Conservation (phyloP, 2,797 vertebrate species). For the Sebastes itinus region DNA sequence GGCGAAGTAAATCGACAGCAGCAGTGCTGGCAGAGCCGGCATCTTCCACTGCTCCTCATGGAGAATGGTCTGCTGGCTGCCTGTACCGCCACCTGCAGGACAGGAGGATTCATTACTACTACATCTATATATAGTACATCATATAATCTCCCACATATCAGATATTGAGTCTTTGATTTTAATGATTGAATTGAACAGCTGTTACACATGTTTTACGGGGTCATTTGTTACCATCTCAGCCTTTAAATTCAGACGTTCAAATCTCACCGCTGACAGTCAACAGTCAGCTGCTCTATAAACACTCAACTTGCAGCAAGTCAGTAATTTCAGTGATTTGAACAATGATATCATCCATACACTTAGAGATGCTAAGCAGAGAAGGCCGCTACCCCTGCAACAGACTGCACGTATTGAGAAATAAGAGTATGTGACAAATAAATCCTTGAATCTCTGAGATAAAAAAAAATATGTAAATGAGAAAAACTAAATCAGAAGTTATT, state of each 20-base stretch:
- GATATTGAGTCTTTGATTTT: not conserved
- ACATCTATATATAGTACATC: rapidly evolving
- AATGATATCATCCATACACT: not conserved
- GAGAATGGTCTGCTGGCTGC: conserved; percentile 93
- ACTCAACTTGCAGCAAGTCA: not conserved
- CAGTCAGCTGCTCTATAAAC: not conserved
- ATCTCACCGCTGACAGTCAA: not conserved
- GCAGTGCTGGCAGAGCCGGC: conserved; percentile 94
- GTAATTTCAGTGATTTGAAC: not conserved
- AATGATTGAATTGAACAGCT: not conserved
- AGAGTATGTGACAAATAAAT: not conserved
- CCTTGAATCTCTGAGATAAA: not conserved
- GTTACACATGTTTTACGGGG: not conserved
- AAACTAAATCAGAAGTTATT: not conserved
- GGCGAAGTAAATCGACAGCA: conserved; percentile 88
- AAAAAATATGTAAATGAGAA: not conserved
- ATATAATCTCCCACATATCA: conserved; percentile 71
- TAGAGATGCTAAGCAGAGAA: not conserved
- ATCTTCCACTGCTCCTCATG: conserved; percentile 99
- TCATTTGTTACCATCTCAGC: not conserved
- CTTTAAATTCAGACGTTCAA: not conserved
- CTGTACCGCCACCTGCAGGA: conserved; percentile 78
- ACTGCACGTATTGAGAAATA: not conserved
- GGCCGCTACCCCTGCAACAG: not conserved
- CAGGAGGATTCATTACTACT: conserved; percentile 85